These are phyloP conservation scores for Lithobates sylvaticus DNA, from an alignment of 2,797 vertebrate genomes.

Conservation along the genomic window DNA sequence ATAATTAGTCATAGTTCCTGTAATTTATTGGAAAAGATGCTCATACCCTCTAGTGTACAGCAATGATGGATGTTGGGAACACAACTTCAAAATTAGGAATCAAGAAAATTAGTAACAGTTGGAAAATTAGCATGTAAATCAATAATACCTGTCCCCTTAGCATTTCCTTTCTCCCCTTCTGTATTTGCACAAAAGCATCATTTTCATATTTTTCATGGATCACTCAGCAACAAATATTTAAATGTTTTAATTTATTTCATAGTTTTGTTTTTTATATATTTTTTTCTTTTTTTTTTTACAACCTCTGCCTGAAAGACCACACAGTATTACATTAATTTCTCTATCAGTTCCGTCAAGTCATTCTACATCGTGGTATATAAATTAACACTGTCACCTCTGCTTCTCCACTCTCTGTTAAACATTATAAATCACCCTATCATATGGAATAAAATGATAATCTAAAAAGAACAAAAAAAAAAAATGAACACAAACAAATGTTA, in stretches of 20 bases:
- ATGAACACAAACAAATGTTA: neutral
- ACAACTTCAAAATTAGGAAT: constrained; percentile 82
- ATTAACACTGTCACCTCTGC: constrained; percentile 25
- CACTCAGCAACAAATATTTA: constrained; percentile 16
- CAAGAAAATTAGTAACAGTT: constrained; percentile 85
- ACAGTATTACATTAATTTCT: constrained; percentile 22
- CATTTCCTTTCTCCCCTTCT: constrained; percentile 49
- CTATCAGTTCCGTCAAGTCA: constrained; percentile 17
- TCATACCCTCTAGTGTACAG: constrained; percentile 80
- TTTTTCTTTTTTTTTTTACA: neutral
- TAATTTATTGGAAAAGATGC: constrained; percentile 85
- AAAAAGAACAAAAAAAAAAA: constrained; percentile 12
- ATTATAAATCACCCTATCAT: constrained; percentile 35
- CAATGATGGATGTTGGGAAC: constrained; percentile 82
- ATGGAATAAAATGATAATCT: constrained; percentile 36
- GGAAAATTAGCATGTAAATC: constrained; percentile 83
- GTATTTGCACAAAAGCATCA: constrained; percentile 15
- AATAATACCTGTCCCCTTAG: constrained; percentile 78
- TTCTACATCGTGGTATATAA: constrained; percentile 32
- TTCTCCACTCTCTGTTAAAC: constrained; percentile 43
- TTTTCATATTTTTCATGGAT: constrained; percentile 19
- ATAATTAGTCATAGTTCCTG: constrained; percentile 85
- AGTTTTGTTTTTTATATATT: neutral
- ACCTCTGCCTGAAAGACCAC: neutral
- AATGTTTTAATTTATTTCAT: constrained; percentile 20